Percentiles rank a stretch among this genome's conserved stretches.
Conservation (phyloP, 1,140 invertebrate species). For the Brachionus sp. region DNA sequence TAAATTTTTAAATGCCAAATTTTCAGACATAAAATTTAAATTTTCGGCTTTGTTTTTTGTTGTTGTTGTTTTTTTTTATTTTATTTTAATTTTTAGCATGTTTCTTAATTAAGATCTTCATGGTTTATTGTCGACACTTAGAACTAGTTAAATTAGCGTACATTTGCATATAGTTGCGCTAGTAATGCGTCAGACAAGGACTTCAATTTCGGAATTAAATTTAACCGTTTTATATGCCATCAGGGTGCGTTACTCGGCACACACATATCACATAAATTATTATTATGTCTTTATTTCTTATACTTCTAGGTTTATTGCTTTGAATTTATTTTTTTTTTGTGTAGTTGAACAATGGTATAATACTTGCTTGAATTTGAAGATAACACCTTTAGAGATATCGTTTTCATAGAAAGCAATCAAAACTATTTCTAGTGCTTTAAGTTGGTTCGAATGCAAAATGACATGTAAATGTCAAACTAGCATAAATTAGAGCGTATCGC, state of each 20-base stretch:
- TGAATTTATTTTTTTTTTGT: background rate
- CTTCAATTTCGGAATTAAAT: background rate
- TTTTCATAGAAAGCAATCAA: background rate
- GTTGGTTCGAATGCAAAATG: background rate
- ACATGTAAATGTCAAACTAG: background rate
- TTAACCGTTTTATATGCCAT: background rate
- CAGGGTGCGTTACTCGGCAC: background rate
- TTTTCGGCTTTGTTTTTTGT: background rate
- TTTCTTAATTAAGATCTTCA: background rate
- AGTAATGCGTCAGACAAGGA: background rate
- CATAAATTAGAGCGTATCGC: background rate
- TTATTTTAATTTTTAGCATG: background rate
- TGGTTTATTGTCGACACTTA: background rate
- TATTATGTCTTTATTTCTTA: background rate
- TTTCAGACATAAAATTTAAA: constrained; percentile 8
- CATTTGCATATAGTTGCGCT: background rate
- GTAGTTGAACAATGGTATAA: background rate
- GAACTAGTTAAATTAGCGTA: background rate
- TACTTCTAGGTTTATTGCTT: constrained; percentile 1
- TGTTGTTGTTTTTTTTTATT: background rate
- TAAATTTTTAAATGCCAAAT: constrained; percentile 12
- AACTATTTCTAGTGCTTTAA: background rate
- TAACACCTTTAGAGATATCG: constrained; percentile 6
- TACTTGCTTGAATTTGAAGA: background rate
- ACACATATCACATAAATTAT: background rate